Evolutionary conservation across 2,797 vertebrate genomes (phyloP), one percentile per base, ranked within the genome.

Genomic region (Podarcis siculus): DNA sequence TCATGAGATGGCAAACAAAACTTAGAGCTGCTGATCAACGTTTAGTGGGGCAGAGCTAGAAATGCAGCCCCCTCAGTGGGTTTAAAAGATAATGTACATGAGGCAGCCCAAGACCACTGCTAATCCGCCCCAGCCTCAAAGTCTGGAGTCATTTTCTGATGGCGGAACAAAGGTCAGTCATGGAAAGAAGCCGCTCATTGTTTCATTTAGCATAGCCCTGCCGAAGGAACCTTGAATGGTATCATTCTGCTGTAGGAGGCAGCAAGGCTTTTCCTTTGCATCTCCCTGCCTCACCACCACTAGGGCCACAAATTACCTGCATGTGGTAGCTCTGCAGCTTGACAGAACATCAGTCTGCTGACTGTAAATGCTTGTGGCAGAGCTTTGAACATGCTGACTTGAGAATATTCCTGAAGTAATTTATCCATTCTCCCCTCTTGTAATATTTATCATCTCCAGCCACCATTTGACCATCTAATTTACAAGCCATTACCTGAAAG

Each of bases 401-500:
- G 19, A 86, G 45, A 42, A 35, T 78, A 77, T 67, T 55, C 37
- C 0, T 7, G 19, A 73, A 39, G 37, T 19, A 81, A 89, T 42
- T 71, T 79, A 71, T 89, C 73, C 81, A 69, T 71, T n/a, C 19
- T 58, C 64, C 58, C 39, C 32, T 83, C 49, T 84, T 83, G 55
- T 19, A 78, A 66, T 61, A 78, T 87, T 79, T 83, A 71, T 76
- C 49, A 78, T 86, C 42, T 76, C 77, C 45, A 30, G 58, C 61
- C 72, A 78, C 78, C 42, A 12, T 86, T 77, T 83, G 73, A 71
- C 80, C 49, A 25, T 45, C 80, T 82, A 86, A 90, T 83, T 86
- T 61, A 79, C 75, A 80, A 82, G 37, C 80, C 75, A 77, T 42
- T 83, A 83, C 64, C 66, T 71, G 80, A 45, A 86, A 86, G 32